Base-by-base conservation (phyloP, 2,888 invertebrate genomes). In the Campaea margaritaria region DNA sequence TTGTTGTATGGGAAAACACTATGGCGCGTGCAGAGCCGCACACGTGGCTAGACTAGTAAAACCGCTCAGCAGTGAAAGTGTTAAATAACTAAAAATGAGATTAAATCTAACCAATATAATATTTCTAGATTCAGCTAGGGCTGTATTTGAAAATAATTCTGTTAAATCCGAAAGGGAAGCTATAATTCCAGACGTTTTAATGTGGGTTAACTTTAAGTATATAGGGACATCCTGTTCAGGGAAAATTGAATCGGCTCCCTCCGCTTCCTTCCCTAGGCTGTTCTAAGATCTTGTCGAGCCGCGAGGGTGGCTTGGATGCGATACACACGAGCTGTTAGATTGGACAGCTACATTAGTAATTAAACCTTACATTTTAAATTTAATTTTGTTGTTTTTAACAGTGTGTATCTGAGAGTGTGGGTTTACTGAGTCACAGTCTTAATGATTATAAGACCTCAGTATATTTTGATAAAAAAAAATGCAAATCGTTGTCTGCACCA, bases 171-270 rank as follows among this genome's bases (percentile, higher is more conserved):
- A 42, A 42, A 42, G 42, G 42, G 42, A 1, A 0, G 48, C 65
- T 48, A 38, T 38, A n/a, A 5, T 21, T 5, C 21, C 16, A 28
- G 58, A 56, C 13, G 15, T 50, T 64, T 53, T 54, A 62, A 60
- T 58, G 43, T 61, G 47, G 56, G 56, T 63, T 62, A 57, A 54
- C 65, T 49, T 38, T 49, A 43, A 50, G 43, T 64, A 51, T 64
- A 61, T 61, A 58, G 51, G 50, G 27, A 54, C 57, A 63, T 64
- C 41, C 55, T 59, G 58, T 64, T 61, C 49, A 55, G 62, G 59
- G 65, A 62, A 70, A 69, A 70, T 69, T 69, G 61, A 70, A 70
- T 70, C 61, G 63, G 58, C 34, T 58, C 55, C 51, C 58, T 58
- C 47, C 49, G 52, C 55, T 49, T 52, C n/a, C n/a, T n/a, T n/a